A percentile compares a stretch with the other conserved stretches of the same genome.
phyloP scores from a whole-genome alignment of 2,113 vertebrate species.

The Numida meleagris region DNA sequence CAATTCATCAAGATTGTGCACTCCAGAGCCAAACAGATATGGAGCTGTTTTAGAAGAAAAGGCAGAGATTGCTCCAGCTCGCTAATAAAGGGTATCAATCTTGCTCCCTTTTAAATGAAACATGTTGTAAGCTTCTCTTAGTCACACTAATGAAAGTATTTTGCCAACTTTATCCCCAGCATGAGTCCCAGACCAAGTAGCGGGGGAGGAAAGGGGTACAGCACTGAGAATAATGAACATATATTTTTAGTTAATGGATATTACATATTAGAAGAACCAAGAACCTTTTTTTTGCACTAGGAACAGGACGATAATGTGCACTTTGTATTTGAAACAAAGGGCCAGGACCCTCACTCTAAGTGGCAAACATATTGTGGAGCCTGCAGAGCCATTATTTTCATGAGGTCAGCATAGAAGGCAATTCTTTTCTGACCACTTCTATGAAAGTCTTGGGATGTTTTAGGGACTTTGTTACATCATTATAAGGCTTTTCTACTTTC shows the following conservation, averaged over 20 bases:
- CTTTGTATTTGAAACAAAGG: background rate
- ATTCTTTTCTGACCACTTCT: background rate
- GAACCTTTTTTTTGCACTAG: background rate
- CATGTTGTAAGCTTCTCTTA: conserved; percentile 58
- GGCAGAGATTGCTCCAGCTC: conserved; percentile 48
- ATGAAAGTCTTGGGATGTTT: background rate
- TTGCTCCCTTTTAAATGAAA: conserved; percentile 66
- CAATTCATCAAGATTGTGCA: conserved; percentile 64
- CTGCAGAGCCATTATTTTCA: too few species aligned
- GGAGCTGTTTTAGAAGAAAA: conserved; percentile 51
- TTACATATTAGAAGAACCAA: background rate
- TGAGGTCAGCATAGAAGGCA: background rate
- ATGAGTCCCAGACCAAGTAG: background rate
- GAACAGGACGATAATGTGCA: background rate
- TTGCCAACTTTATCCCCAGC: conserved; percentile 50
- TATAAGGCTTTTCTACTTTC: background rate
- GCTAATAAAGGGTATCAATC: conserved; percentile 60
- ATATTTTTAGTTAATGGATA: conserved; percentile 8
- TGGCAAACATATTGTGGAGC: too few species aligned
- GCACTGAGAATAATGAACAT: background rate
- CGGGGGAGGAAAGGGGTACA: background rate
- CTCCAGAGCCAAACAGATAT: conserved; percentile 64
- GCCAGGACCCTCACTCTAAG: background rate
- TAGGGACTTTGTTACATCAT: background rate
- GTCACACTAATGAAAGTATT: conserved; percentile 62